These are phyloP conservation scores for Cygnus atratus DNA, from an alignment of 2,113 vertebrate genomes.

Conservation along the genomic window DNA sequence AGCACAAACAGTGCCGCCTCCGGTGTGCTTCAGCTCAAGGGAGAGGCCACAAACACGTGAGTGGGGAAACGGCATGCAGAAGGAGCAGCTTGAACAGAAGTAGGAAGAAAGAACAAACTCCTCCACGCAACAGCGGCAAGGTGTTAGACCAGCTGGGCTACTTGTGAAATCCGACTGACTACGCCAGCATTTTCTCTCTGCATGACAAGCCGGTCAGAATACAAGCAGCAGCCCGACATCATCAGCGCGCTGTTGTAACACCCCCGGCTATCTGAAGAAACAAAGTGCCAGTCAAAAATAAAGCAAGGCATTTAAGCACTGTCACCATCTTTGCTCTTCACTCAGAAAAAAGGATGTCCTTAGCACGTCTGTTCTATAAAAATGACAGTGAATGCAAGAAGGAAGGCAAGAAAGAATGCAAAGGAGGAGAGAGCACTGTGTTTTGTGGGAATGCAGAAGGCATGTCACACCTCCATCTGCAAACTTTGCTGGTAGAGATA, in stretches of 20 bases:
- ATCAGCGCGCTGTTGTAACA: not conserved
- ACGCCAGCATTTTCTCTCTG: not conserved
- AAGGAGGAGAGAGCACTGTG: not conserved
- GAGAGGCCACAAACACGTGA: not conserved
- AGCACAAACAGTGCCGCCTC: not conserved
- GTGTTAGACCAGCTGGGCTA: constrained; percentile 19
- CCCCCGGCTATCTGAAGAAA: not conserved
- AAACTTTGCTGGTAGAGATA: not conserved
- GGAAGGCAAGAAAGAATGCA: not conserved
- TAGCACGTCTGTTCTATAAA: not conserved
- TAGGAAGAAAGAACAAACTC: not conserved
- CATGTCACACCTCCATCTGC: not conserved
- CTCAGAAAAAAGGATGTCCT: not conserved
- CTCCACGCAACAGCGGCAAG: not conserved
- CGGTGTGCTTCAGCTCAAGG: not conserved
- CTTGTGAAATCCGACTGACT: constrained; percentile 22
- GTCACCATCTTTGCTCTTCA: not conserved
- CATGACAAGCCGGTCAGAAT: not conserved
- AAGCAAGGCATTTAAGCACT: not conserved
- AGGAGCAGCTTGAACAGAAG: not conserved
- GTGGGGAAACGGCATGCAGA: not conserved
- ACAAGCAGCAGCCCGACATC: constrained; percentile 13
- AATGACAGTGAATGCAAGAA: not conserved
- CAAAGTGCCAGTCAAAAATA: constrained; percentile 29
- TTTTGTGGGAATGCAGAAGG: not conserved